Conservation (phyloP, 2,888 invertebrate genomes). For the Amiota mariae region DNA sequence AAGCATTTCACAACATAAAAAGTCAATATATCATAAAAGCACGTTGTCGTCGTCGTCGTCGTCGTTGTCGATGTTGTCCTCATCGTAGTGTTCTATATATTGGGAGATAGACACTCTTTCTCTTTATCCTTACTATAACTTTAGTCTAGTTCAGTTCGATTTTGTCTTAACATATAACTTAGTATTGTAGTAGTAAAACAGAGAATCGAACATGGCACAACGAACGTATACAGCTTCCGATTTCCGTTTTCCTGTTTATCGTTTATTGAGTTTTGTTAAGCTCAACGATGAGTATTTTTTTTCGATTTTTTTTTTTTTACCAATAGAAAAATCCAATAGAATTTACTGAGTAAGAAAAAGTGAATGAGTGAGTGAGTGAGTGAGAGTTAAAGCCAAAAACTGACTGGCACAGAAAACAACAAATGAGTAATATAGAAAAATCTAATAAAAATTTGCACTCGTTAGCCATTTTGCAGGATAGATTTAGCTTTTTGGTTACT, state of each 20-base stretch:
- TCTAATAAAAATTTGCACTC: slow-evolving; percentile 62
- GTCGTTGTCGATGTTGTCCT: slow-evolving; percentile 22
- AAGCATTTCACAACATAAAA: slow-evolving; percentile 50
- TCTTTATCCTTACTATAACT: too few relatives aligned
- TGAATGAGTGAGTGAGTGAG: background rate
- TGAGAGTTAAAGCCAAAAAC: slow-evolving; percentile 12
- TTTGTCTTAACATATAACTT: too few relatives aligned
- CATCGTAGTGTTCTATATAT: slow-evolving; percentile 24
- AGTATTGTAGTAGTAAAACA: background rate
- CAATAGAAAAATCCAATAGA: slow-evolving; percentile 45
- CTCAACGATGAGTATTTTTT: too few relatives aligned
- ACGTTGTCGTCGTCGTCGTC: slow-evolving; percentile 38
- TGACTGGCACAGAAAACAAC: background rate
- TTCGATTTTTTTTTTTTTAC: slow-evolving; percentile 2
- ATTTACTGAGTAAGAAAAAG: background rate
- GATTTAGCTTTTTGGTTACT: too few relatives aligned
- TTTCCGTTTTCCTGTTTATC: slow-evolving; percentile 71
- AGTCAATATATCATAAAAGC: slow-evolving; percentile 67
- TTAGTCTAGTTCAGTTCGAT: too few relatives aligned
- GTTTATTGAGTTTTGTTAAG: slow-evolving; percentile 61
- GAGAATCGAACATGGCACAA: slow-evolving; percentile 45
- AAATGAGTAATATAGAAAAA: slow-evolving; percentile 38
- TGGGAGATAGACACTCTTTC: background rate
- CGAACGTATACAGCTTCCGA: slow-evolving; percentile 64
- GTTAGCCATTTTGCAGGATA: slow-evolving; percentile 54